Percentiles rank a stretch among this genome's conserved stretches.
phyloP scores from a whole-genome alignment of 2,888 invertebrate genomes.

The Epinotia demarniana region DNA sequence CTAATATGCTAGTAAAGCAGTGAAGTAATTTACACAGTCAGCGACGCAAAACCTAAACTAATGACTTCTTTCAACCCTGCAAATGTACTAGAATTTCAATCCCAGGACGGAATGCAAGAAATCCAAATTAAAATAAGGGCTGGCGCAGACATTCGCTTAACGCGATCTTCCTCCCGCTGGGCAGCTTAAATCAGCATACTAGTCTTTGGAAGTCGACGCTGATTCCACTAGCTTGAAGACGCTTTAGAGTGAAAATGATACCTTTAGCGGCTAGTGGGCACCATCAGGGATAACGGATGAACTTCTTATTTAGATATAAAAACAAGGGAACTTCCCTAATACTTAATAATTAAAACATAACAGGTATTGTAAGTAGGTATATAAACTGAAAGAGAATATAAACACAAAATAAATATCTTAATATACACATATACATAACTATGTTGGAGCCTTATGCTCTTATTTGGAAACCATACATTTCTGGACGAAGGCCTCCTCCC shows the following conservation, averaged over 20 bases:
- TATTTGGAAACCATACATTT: no score
- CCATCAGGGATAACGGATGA: no score
- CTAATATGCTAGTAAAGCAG: neutral
- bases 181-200: slow-evolving; percentile 6
- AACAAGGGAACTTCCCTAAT: no score
- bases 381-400: no score
- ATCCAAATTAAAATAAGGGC: slow-evolving; percentile 17
- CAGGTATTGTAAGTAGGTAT: no score
- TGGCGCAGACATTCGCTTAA: slow-evolving; percentile 14
- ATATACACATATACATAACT: no score
- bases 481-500: no score
- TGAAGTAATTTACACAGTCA: neutral
- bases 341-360: no score
- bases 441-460: no score
- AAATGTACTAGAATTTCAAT: slow-evolving; percentile 16
- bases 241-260: neutral
- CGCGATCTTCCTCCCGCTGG: slow-evolving; percentile 1
- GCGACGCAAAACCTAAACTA: neutral
- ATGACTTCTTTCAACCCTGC: neutral
- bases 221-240: neutral
- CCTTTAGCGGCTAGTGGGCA: neutral
- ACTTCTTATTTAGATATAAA: no score
- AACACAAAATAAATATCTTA: no score
- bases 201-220: neutral
- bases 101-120: slow-evolving; percentile 1